A percentile compares a stretch with the other conserved stretches of the same genome.
phyloP scores from a whole-genome alignment of 2,888 invertebrate genomes.

The Drosophila crucigera region DNA sequence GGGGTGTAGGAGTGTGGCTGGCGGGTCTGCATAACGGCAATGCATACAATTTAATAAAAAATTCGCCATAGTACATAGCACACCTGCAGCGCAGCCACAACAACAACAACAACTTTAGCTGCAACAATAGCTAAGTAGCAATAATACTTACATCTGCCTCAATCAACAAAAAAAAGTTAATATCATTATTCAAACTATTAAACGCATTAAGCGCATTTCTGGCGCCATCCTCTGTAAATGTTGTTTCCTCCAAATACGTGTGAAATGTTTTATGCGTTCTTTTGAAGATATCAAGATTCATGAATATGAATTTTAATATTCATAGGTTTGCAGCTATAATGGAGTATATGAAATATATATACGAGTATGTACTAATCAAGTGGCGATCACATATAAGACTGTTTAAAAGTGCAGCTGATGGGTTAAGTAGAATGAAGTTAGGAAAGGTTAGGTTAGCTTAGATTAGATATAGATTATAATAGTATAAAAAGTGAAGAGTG shows the following conservation, averaged over 20 bases:
- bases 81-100: slow-evolving; percentile 68
- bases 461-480: neutral
- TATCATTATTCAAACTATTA: slow-evolving; percentile 48
- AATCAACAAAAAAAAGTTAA: slow-evolving; percentile 48
- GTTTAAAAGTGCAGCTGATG: neutral
- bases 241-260: neutral
- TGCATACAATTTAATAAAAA: slow-evolving; percentile 74
- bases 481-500: neutral
- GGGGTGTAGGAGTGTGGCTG: neutral
- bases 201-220: slow-evolving; percentile 13
- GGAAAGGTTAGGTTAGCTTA: neutral
- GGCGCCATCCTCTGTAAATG: slow-evolving; percentile 36
- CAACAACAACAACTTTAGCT: slow-evolving; percentile 17
- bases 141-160: slow-evolving; percentile 39
- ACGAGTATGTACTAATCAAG: neutral
- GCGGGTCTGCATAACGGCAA: slow-evolving; percentile 48
- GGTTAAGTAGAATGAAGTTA: neutral
- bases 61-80: slow-evolving; percentile 66
- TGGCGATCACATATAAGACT: neutral
- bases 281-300: neutral
- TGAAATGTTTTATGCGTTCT: neutral
- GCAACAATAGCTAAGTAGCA: slow-evolving; percentile 22
- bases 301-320: neutral
- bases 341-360: too few species aligned
- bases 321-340: neutral